phyloP scores from a whole-genome alignment of 2,888 invertebrate genomes.

The Pteria penguin region DNA sequence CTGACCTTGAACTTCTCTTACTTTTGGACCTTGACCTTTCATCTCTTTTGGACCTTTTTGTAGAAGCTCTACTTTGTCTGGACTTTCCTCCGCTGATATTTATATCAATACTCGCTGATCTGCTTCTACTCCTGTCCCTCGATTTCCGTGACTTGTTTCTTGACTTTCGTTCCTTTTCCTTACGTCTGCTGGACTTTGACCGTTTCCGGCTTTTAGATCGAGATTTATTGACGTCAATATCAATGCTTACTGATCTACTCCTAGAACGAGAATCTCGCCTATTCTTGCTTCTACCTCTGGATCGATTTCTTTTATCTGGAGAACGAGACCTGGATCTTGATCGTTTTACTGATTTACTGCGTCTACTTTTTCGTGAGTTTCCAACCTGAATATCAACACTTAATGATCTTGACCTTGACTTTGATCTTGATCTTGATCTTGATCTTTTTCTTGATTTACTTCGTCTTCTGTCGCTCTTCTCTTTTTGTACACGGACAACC shows the following conservation, averaged over 20 bases:
- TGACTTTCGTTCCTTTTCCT: neutral
- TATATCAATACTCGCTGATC: neutral
- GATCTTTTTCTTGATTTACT: conserved; percentile 4
- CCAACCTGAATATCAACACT: too few species aligned
- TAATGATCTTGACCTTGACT: too few species aligned
- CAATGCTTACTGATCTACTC: neutral
- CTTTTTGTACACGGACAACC: neutral
- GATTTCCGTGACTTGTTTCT: conserved; percentile 1
- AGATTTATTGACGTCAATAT: conserved; percentile 1
- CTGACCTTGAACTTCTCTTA: neutral
- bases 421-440: conserved; percentile 13
- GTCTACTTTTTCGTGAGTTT: neutral
- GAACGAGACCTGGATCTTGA: conserved; percentile 4
- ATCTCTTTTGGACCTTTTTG: neutral
- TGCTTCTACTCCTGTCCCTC: conserved; percentile 3
- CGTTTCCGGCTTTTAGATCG: neutral
- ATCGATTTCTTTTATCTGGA: neutral
- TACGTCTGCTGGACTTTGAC: neutral
- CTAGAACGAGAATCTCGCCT: conserved; percentile 3
- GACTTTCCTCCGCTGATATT: neutral
- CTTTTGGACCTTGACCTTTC: neutral
- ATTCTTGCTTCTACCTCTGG: neutral
- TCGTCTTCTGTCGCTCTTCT: neutral
- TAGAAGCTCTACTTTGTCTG: neutral
- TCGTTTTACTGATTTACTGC: neutral